These are phyloP conservation scores for Phocoena phocoena DNA, from an alignment of 2,113 vertebrate genomes.

Conservation along the genomic window DNA sequence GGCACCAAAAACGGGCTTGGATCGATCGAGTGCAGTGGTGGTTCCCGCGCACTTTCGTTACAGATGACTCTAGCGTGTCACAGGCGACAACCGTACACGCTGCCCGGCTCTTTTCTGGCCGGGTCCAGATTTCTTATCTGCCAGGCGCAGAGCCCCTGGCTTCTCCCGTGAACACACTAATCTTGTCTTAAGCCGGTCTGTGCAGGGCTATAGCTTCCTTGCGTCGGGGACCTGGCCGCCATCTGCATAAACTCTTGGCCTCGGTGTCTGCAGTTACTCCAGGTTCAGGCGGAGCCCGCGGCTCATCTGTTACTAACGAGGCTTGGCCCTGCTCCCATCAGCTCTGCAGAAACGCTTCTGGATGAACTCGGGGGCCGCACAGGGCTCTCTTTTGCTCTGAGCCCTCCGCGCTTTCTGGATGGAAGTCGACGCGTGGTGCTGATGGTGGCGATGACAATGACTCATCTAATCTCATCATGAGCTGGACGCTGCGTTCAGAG, in stretches of 20 bases:
- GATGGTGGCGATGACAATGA: accelerated
- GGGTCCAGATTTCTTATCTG: slow-evolving; percentile 38
- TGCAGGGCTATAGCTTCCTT: background rate
- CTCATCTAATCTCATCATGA: background rate
- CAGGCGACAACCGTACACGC: accelerated
- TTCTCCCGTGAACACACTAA: background rate
- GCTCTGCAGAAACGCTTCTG: background rate
- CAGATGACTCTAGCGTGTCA: accelerated
- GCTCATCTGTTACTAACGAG: slow-evolving; percentile 1
- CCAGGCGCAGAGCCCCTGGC: background rate
- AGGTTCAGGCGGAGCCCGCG: background rate
- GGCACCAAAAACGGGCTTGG: too few relatives aligned
- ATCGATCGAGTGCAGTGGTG: background rate
- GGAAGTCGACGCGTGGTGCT: background rate
- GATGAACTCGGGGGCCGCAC: accelerated
- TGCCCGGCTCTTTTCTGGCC: background rate
- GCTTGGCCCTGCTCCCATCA: background rate
- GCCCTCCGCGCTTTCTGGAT: background rate
- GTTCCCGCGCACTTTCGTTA: background rate
- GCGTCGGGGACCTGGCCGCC: background rate
- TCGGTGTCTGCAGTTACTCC: background rate
- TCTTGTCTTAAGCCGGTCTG: slow-evolving; percentile 36
- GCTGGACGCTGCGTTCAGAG: background rate
- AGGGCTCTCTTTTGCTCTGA: background rate
- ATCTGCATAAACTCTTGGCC: background rate